Percentiles rank a stretch among this genome's conserved stretches.
Conservation (phyloP, 2,888 invertebrate genomes). For the Myopa testacea region DNA sequence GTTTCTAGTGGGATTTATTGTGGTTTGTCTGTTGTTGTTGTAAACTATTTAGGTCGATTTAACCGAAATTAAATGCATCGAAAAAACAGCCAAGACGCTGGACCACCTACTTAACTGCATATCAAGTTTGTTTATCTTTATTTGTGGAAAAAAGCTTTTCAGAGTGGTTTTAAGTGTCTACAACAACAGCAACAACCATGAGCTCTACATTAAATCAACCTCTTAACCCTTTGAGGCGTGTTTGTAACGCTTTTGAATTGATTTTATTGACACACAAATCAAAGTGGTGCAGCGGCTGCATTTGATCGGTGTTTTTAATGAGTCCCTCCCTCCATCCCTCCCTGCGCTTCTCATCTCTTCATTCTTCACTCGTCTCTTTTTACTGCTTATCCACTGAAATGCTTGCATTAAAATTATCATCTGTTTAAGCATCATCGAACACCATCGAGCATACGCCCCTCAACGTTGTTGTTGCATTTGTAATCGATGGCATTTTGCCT, state of each 20-base stretch:
- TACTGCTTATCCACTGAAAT: no score
- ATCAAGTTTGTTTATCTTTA: background rate
- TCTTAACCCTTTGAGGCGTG: constrained; percentile 1
- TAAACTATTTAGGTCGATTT: background rate
- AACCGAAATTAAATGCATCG: background rate
- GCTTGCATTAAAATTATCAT: no score
- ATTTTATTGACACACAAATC: constrained; percentile 29
- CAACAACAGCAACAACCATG: background rate
- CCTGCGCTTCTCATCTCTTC: no score
- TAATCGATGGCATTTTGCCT: no score
- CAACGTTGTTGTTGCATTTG: no score
- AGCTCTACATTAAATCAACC: background rate
- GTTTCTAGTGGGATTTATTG: background rate
- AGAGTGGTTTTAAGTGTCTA: background rate
- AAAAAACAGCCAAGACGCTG: background rate
- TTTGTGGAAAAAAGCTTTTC: background rate
- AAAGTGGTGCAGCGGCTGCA: constrained; percentile 17
- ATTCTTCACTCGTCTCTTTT: no score
- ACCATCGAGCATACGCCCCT: no score
- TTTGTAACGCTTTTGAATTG: background rate
- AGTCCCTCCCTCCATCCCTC: no score
- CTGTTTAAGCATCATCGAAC: no score
- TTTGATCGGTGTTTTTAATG: background rate
- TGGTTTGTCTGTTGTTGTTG: background rate
- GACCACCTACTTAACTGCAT: background rate